Percentiles rank a stretch among this genome's conserved stretches.
Evolutionary conservation across 2,888 invertebrate species (phyloP).

Genomic region (Pristionchus entomophagus): DNA sequence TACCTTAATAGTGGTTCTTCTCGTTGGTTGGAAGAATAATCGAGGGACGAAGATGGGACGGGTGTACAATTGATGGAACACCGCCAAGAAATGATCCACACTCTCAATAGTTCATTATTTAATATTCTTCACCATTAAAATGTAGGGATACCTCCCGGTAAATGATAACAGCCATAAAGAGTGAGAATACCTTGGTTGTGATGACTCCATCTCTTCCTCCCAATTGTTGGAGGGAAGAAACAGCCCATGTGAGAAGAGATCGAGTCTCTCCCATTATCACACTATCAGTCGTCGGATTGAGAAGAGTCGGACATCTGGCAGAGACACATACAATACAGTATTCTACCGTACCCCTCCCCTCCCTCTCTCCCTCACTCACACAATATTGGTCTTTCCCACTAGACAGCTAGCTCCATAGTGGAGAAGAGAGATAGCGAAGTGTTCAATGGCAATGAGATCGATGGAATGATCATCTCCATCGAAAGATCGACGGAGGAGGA

Average conservation of each 20-base stretch:
- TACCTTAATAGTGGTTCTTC: constrained; percentile 40
- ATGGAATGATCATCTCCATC: constrained; percentile 35
- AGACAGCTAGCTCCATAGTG: constrained; percentile 9
- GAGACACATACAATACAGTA: constrained; percentile 9
- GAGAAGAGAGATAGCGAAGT: neutral
- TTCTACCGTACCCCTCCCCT: too few relatives aligned
- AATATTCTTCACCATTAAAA: too few relatives aligned
- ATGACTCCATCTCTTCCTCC: constrained; percentile 33
- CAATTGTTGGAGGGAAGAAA: constrained; percentile 16
- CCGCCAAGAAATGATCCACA: constrained; percentile 41
- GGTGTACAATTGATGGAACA: constrained; percentile 51
- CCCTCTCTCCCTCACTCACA: neutral
- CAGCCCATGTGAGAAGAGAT: constrained; percentile 31
- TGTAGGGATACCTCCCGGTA: too few relatives aligned
- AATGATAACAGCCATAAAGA: too few relatives aligned
- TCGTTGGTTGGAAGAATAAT: constrained; percentile 56
- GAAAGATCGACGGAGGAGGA: constrained; percentile 21
- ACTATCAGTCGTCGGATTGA: constrained; percentile 7
- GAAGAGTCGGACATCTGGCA: neutral
- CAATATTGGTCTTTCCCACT: neutral
- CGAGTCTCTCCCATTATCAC: neutral
- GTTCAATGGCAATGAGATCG: constrained; percentile 17
- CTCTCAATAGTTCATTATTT: constrained; percentile 45
- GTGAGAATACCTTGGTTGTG: neutral
- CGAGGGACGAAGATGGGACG: constrained; percentile 55